These are phyloP conservation scores for Dolomedes plantarius DNA, from an alignment of 2,888 invertebrate genomes.

Conservation along the genomic window DNA sequence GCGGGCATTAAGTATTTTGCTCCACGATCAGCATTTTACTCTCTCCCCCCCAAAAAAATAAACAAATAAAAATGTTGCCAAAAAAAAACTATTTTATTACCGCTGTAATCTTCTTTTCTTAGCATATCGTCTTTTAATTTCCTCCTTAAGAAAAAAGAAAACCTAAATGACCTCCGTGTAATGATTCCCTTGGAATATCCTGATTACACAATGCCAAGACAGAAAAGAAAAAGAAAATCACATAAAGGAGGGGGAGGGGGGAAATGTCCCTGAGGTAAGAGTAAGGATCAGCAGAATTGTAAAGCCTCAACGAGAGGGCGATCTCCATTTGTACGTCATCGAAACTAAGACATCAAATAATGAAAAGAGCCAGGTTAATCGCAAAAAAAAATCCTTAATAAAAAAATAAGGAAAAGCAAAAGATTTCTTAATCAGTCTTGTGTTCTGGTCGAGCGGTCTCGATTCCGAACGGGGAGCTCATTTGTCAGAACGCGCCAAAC, in stretches of 20 bases:
- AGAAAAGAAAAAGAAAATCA: background rate
- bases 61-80: too few relatives aligned
- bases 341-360: background rate
- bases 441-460: slow-evolving; percentile 30
- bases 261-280: too few relatives aligned
- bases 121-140: too few relatives aligned
- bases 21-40: too few relatives aligned
- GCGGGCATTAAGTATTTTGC: too few relatives aligned
- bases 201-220: background rate
- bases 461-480: slow-evolving; percentile 8
- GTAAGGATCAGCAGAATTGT: too few relatives aligned
- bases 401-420: background rate
- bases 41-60: too few relatives aligned
- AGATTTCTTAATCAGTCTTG: slow-evolving; percentile 23
- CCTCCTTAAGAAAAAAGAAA: too few relatives aligned
- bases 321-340: background rate
- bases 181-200: background rate
- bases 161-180: too few relatives aligned
- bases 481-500: slow-evolving; percentile 36
- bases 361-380: background rate
- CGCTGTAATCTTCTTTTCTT: too few relatives aligned
- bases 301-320: background rate
- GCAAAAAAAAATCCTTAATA: slow-evolving; percentile 1
- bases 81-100: too few relatives aligned
- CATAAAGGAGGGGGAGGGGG: too few relatives aligned